These are phyloP conservation scores for Vulpes lagopus DNA, from an alignment of 2,113 vertebrate species.

Conservation along the genomic window DNA sequence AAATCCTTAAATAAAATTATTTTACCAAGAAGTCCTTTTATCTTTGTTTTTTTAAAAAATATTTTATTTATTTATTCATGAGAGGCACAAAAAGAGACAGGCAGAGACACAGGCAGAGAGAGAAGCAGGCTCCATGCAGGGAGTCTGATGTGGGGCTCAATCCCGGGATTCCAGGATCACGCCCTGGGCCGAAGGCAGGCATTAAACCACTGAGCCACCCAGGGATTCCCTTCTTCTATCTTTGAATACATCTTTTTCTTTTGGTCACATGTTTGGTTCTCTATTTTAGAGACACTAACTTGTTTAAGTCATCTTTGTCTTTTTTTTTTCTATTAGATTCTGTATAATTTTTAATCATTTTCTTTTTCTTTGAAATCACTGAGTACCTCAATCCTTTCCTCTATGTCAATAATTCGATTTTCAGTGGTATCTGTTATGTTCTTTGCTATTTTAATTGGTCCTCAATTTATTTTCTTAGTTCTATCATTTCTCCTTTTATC, in stretches of 20 bases:
- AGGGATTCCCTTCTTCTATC: not conserved
- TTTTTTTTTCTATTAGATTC: slow-evolving; percentile 9
- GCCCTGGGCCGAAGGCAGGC: too few relatives aligned
- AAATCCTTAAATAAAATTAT: slow-evolving; percentile 17
- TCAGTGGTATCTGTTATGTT: not conserved
- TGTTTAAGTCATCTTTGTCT: not conserved
- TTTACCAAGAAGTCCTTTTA: not conserved
- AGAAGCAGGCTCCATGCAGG: too few relatives aligned
- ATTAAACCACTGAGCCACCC: too few relatives aligned
- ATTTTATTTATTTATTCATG: too few relatives aligned
- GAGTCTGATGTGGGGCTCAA: too few relatives aligned
- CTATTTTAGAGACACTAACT: not conserved
- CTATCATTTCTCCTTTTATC: not conserved
- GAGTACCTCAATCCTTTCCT: slow-evolving; percentile 11
- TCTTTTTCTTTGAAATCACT: slow-evolving; percentile 12
- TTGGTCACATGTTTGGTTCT: not conserved
- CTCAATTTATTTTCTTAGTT: not conserved
- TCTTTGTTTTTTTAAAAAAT: not conserved
- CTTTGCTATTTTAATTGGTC: not conserved
- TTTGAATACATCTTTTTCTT: not conserved
- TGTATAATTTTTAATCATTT: slow-evolving; percentile 26
- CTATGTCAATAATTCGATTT: slow-evolving; percentile 30
- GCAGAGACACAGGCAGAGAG: too few relatives aligned
- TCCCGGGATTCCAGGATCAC: too few relatives aligned
- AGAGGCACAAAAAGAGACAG: too few relatives aligned